These are phyloP conservation scores for Planiliza haematocheilus DNA, from an alignment of 2,113 vertebrate species.

Conservation along the genomic window DNA sequence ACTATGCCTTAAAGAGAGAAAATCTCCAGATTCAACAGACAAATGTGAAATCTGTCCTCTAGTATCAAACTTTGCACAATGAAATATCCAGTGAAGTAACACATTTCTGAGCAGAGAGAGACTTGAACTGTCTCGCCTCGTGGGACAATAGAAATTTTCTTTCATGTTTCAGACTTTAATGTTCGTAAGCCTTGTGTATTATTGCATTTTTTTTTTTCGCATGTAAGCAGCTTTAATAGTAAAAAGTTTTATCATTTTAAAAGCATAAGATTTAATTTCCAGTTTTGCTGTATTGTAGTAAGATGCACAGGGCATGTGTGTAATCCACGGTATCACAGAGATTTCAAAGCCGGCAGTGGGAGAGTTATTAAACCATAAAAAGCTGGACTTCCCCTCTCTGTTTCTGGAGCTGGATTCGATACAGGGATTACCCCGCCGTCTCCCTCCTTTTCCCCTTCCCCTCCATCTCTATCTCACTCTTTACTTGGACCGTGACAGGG, in stretches of 20 bases:
- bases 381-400: constrained; percentile 52
- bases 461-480: constrained; percentile 63
- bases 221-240: constrained; percentile 51
- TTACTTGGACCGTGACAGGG: constrained; percentile 68
- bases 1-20: no score
- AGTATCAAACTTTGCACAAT: background rate
- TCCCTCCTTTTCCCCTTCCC: background rate
- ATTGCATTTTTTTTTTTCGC: constrained; percentile 34
- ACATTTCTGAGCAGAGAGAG: background rate
- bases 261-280: constrained; percentile 64
- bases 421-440: constrained; percentile 67
- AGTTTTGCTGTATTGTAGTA: constrained; percentile 20
- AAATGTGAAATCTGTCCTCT: no score
- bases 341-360: constrained; percentile 33
- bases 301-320: constrained; percentile 44
- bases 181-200: background rate
- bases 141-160: no score
- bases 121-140: background rate
- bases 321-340: constrained; percentile 62
- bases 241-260: constrained; percentile 57
- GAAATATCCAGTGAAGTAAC: background rate
- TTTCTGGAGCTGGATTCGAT: constrained; percentile 69
- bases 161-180: constrained; percentile 11
- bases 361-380: constrained; percentile 37
- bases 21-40: no score